A percentile compares a stretch with the other conserved stretches of the same genome.
Evolutionary conservation across 1,140 invertebrate species (phyloP).

Genomic region (Neodiprion pinetum): DNA sequence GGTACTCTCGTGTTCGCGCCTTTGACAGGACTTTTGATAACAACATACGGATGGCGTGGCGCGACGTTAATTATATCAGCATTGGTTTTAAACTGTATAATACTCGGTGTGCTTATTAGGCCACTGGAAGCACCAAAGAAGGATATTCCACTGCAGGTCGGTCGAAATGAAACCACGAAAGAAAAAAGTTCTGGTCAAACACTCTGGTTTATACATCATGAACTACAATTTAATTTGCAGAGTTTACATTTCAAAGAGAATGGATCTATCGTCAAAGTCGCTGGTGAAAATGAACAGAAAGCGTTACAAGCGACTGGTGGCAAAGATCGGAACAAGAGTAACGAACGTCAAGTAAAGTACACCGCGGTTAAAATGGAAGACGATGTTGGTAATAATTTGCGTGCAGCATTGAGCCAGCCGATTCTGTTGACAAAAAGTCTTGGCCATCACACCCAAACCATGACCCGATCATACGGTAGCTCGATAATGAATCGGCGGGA

Average conservation of each 20-base stretch:
- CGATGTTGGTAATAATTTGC: constrained; percentile 35
- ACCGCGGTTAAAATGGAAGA: constrained; percentile 1
- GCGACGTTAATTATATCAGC: constrained; percentile 83
- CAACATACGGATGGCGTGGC: constrained; percentile 72
- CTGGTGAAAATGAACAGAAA: constrained; percentile 6
- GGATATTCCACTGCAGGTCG: constrained; percentile 36
- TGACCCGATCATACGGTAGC: constrained; percentile 58
- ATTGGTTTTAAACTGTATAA: constrained; percentile 81
- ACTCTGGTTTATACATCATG: constrained; percentile 1
- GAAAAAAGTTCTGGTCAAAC: constrained; percentile 14
- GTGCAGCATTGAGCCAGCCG: constrained; percentile 71
- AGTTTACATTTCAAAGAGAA: constrained; percentile 15
- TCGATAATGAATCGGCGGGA: constrained; percentile 86
- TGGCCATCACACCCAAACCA: constrained; percentile 34
- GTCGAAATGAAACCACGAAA: neutral
- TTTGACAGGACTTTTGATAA: constrained; percentile 72
- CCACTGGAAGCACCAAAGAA: constrained; percentile 63
- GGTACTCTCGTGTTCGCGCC: constrained; percentile 87
- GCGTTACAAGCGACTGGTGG: constrained; percentile 18
- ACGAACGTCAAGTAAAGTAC: constrained; percentile 24
- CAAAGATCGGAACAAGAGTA: constrained; percentile 27
- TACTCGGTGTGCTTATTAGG: constrained; percentile 85
- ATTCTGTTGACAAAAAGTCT: constrained; percentile 59
- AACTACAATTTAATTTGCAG: neutral
- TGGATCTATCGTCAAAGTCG: constrained; percentile 18